phyloP scores from a whole-genome alignment of 1,140 invertebrate species.

The Matsumurasca onukii region DNA sequence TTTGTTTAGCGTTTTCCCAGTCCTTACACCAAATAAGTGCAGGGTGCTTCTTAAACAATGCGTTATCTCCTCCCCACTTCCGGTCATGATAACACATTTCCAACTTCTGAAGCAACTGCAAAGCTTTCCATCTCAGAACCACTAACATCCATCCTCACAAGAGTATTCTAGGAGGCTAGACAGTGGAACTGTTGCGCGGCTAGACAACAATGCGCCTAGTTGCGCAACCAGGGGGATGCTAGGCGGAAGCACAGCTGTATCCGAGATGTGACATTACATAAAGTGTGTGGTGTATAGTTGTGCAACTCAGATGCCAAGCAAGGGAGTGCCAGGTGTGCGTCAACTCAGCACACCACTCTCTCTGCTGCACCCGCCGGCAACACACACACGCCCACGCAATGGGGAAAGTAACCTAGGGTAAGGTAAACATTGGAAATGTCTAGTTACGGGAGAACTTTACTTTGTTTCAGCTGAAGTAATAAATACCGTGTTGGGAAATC shows the following conservation, averaged over 20 bases:
- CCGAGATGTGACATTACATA: slow-evolving; percentile 27
- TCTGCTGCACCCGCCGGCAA: background rate
- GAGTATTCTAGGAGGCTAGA: background rate
- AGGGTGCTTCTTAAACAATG: too few relatives aligned
- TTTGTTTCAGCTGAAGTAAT: background rate
- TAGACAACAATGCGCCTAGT: background rate
- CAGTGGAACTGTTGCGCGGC: background rate
- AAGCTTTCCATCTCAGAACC: too few relatives aligned
- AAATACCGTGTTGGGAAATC: background rate
- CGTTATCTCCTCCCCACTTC: too few relatives aligned
- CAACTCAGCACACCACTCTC: background rate
- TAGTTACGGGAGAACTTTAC: background rate
- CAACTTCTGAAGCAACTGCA: too few relatives aligned
- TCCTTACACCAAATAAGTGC: too few relatives aligned
- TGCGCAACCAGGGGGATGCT: background rate
- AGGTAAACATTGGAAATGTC: background rate
- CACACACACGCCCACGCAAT: background rate
- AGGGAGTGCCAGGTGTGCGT: slow-evolving; percentile 1
- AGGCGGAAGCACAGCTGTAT: slow-evolving; percentile 22
- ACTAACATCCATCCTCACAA: background rate
- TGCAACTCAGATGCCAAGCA: slow-evolving; percentile 8
- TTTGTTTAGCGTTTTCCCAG: too few relatives aligned
- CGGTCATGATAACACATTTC: too few relatives aligned
- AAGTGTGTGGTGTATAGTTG: slow-evolving; percentile 1
- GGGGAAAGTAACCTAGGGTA: background rate